These are phyloP conservation scores for Cryptomyrus ogoouensis DNA, from an alignment of 2,113 vertebrate genomes.

Conservation along the genomic window DNA sequence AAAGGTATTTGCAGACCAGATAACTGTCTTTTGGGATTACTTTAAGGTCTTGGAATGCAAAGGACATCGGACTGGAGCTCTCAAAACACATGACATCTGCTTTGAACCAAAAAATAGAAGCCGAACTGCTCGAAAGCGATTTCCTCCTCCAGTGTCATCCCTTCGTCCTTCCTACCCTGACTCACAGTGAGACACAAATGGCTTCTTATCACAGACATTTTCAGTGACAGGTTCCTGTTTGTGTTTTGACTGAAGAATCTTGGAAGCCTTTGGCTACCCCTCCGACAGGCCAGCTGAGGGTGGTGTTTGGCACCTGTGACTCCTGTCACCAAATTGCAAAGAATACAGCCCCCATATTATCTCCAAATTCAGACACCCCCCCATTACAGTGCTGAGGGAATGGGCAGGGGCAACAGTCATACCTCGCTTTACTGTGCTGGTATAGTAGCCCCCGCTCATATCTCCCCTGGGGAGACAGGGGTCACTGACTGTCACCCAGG, in stretches of 20 bases:
- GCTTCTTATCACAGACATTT: background rate
- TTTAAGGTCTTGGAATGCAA: background rate
- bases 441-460: background rate
- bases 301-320: background rate
- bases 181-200: background rate
- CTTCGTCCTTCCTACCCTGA: background rate
- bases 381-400: background rate
- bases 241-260: background rate
- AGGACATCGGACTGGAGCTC: background rate
- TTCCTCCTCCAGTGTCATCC: background rate
- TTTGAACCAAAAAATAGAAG: background rate
- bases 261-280: background rate
- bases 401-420: background rate
- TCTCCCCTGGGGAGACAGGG: background rate
- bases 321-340: background rate
- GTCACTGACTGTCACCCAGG: background rate
- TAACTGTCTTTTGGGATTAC: background rate
- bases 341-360: background rate
- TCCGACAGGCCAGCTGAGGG: background rate
- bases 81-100: background rate
- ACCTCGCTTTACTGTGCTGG: background rate
- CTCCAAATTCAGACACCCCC: background rate
- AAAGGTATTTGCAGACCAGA: background rate
- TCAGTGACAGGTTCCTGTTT: too few relatives aligned
- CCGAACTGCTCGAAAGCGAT: background rate